Conservation (phyloP, 2,113 vertebrate genomes). For the Falco punctatus region DNA sequence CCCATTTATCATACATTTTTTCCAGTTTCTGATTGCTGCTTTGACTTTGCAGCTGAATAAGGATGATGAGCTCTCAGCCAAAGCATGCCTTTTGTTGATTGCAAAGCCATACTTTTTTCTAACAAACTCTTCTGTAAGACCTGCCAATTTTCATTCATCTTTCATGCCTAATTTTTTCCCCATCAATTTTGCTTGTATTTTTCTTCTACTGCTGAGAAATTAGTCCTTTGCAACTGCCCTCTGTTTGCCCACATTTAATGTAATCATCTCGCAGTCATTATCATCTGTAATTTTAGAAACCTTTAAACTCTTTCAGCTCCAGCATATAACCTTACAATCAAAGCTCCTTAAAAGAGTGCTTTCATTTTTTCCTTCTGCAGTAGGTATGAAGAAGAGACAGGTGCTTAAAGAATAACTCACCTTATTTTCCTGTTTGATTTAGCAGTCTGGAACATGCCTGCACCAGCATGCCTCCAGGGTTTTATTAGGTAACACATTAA, state of each 20-base stretch:
- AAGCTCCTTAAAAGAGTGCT: neutral
- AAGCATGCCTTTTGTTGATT: constrained; percentile 30
- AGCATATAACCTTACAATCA: constrained; percentile 7
- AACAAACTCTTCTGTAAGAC: neutral
- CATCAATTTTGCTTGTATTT: constrained; percentile 31
- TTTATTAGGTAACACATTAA: constrained; percentile 24
- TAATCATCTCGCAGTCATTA: constrained; percentile 31
- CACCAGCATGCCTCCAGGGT: neutral
- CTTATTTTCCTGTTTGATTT: constrained; percentile 30
- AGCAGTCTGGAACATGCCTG: neutral
- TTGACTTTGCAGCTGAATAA: constrained; percentile 48
- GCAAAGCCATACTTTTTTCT: neutral
- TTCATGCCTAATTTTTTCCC: constrained; percentile 23
- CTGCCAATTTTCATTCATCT: constrained; percentile 37
- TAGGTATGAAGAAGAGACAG: neutral
- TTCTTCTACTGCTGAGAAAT: constrained; percentile 42
- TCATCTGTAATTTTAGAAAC: constrained; percentile 29
- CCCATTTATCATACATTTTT: neutral
- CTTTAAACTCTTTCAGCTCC: constrained; percentile 23
- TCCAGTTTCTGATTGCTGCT: constrained; percentile 42
- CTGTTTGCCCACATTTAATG: constrained; percentile 56
- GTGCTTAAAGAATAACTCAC: neutral
- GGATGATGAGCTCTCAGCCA: constrained; percentile 39
- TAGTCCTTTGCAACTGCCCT: constrained; percentile 39
- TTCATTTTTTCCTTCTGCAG: neutral